phyloP scores from a whole-genome alignment of 2,113 vertebrate species.

The Tachycineta bicolor region DNA sequence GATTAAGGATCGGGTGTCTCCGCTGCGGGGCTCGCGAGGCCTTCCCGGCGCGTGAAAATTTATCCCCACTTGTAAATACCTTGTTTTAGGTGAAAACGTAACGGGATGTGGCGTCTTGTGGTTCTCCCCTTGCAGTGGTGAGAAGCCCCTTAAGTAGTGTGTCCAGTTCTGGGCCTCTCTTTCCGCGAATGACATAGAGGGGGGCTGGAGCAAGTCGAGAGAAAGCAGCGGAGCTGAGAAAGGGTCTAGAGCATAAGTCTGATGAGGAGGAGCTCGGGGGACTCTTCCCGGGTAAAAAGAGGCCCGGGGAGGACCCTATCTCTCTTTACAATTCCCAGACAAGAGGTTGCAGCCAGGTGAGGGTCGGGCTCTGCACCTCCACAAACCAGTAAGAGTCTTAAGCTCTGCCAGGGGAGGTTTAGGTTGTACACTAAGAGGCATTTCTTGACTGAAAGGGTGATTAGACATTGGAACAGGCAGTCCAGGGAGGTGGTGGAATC shows the following conservation, averaged over 20 bases:
- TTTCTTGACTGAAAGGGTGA: background rate
- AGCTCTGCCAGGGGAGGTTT: background rate
- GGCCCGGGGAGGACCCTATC: rapidly evolving
- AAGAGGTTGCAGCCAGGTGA: background rate
- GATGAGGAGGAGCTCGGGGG: background rate
- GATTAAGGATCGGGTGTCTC: background rate
- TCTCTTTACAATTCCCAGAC: background rate
- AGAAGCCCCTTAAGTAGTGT: background rate
- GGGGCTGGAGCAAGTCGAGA: background rate
- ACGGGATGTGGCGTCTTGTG: background rate
- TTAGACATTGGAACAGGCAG: background rate
- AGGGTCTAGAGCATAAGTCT: background rate
- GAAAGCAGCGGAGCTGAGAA: background rate
- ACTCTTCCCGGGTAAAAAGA: background rate
- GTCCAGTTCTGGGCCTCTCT: background rate
- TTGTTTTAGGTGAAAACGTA: rapidly evolving
- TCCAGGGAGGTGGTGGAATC: background rate
- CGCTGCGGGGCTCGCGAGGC: background rate
- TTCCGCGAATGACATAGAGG: background rate
- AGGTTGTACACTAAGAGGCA: background rate
- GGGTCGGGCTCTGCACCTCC: background rate
- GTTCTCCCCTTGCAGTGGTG: background rate
- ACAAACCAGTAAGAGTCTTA: background rate
- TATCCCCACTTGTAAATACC: rapidly evolving
- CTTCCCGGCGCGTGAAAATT: background rate